Conservation (phyloP, 2,888 invertebrate species). For the Antheraea yamamai region DNA sequence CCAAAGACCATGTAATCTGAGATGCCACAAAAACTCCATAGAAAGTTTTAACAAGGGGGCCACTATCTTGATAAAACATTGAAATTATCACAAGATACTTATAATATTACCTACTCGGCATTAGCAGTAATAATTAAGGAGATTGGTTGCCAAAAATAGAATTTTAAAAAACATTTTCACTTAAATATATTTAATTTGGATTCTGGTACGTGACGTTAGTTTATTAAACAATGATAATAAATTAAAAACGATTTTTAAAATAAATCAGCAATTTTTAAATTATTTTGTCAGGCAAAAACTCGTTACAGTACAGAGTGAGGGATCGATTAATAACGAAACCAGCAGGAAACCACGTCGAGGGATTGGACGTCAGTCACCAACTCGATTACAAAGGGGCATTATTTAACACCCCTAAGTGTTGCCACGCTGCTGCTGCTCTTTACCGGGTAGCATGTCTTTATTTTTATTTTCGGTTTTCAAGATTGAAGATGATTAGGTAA, state of each 20-base stretch:
- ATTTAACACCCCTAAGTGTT: conserved; percentile 35
- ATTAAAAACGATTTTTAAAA: neutral
- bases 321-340: conserved; percentile 47
- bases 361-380: conserved; percentile 38
- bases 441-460: neutral
- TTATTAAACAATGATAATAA: neutral
- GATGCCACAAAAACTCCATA: no score
- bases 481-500: neutral
- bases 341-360: conserved; percentile 38
- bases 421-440: neutral
- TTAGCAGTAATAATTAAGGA: no score
- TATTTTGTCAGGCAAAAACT: neutral
- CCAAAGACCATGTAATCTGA: no score
- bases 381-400: conserved; percentile 45
- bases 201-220: neutral
- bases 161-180: neutral
- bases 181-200: neutral
- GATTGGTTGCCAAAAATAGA: no score
- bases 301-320: conserved; percentile 7
- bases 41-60: no score
- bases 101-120: no score
- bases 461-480: neutral
- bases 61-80: no score
- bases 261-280: neutral
- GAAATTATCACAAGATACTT: no score